phyloP scores from a whole-genome alignment of 2,888 invertebrate genomes.

The Metopia argyrocephala region DNA sequence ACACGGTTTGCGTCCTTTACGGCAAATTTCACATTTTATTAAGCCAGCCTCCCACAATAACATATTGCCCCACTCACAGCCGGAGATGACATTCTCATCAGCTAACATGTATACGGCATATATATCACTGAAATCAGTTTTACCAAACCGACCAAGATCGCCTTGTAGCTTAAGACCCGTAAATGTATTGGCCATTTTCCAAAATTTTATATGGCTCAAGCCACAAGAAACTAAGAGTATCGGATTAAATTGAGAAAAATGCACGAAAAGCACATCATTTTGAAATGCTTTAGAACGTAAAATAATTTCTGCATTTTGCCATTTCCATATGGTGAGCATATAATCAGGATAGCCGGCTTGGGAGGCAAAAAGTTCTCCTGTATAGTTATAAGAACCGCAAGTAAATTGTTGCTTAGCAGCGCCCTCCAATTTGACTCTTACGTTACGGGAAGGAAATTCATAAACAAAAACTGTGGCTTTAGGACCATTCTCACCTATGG shows the following conservation, averaged over 20 bases:
- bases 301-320: conserved; percentile 87
- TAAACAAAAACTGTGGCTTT: conserved; percentile 89
- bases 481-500: conserved; percentile 89
- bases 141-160: conserved; percentile 92
- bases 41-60: conserved; percentile 94
- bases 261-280: conserved; percentile 87
- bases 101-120: conserved; percentile 90
- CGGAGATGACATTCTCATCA: conserved; percentile 93
- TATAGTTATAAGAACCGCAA: conserved; percentile 87
- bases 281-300: conserved; percentile 90
- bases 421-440: conserved; percentile 85
- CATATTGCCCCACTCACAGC: conserved; percentile 94
- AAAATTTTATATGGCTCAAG: conserved; percentile 90
- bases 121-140: conserved; percentile 94
- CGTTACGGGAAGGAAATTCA: conserved; percentile 88
- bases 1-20: conserved; percentile 85
- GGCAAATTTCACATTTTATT: conserved; percentile 90
- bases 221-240: conserved; percentile 90
- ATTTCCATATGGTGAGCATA: conserved; percentile 93
- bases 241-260: conserved; percentile 89
- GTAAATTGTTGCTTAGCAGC: conserved; percentile 88
- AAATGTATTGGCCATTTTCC: conserved; percentile 95
- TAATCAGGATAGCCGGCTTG: conserved; percentile 91
- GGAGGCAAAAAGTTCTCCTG: conserved; percentile 86
- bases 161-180: conserved; percentile 94